Conservation (phyloP, 30 jellyfish, hydroid and myxozoan species). For the Nemopilema nomurai region DNA sequence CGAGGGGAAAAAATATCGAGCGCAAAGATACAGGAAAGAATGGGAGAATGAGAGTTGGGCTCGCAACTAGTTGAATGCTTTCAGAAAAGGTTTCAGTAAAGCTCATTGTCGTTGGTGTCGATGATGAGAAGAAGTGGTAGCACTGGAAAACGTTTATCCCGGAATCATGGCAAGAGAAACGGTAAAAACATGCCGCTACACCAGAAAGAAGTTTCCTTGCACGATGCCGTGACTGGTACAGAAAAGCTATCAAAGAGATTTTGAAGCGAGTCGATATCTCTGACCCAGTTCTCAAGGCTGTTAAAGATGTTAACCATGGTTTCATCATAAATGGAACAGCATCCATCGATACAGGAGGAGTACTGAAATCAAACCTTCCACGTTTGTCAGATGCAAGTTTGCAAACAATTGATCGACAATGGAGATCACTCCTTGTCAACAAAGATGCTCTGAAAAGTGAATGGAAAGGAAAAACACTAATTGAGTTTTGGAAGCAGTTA, state of each 20-base stretch:
- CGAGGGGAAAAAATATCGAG: conserved; percentile 6
- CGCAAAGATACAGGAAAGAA: conserved; percentile 39
- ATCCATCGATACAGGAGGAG: neutral
- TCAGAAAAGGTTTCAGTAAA: conserved; percentile 5
- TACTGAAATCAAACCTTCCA: neutral
- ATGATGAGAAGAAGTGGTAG: conserved; percentile 44
- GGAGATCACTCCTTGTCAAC: conserved; percentile 53
- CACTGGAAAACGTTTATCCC: conserved; percentile 43
- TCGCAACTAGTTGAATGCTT: conserved; percentile 18
- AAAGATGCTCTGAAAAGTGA: conserved; percentile 13
- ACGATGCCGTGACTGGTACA: conserved; percentile 60
- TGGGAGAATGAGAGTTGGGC: conserved; percentile 63
- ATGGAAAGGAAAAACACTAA: conserved; percentile 14
- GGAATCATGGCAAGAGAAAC: conserved; percentile 19
- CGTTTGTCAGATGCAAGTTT: conserved; percentile 21
- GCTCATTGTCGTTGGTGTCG: conserved; percentile 37
- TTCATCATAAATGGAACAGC: neutral
- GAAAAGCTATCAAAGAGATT: conserved; percentile 40
- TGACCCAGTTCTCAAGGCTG: conserved; percentile 47
- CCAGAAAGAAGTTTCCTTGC: conserved; percentile 36
- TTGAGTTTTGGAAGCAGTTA: conserved; percentile 43
- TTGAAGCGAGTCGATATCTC: conserved; percentile 34
- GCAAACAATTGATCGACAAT: conserved; percentile 49
- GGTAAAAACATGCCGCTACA: conserved; percentile 29
- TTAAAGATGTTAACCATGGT: neutral